Percentiles rank a stretch among this genome's conserved stretches.
phyloP scores from a whole-genome alignment of 1,140 invertebrate genomes.

The Calephelis virginiensis region DNA sequence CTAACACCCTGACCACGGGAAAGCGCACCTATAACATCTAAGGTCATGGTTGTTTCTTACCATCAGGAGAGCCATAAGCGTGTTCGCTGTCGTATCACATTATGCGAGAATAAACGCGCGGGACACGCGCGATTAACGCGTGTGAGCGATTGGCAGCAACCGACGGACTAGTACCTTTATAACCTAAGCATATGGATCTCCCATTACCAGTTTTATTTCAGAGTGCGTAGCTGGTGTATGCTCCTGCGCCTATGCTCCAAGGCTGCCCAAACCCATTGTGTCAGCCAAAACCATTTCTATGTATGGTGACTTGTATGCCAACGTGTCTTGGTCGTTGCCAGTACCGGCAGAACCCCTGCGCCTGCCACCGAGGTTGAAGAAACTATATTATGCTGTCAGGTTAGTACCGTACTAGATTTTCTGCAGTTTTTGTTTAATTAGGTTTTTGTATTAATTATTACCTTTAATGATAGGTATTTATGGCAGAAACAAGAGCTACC shows the following conservation, averaged over 20 bases:
- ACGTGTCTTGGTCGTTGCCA: conserved; percentile 55
- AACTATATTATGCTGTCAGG: conserved; percentile 56
- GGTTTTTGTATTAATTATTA: too few relatives aligned
- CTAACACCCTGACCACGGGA: too few relatives aligned
- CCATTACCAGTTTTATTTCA: conserved; percentile 29
- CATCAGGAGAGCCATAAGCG: too few relatives aligned
- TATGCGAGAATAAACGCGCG: too few relatives aligned
- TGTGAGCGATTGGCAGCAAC: background rate
- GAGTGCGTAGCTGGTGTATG: conserved; percentile 65
- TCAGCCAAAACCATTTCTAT: conserved; percentile 39
- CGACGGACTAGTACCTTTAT: background rate
- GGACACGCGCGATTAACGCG: background rate
- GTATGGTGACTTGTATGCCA: conserved; percentile 47
- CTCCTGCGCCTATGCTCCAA: conserved; percentile 55
- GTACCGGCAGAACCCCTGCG: conserved; percentile 42
- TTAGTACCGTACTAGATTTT: conserved; percentile 28
- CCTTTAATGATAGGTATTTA: too few relatives aligned
- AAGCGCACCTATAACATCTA: too few relatives aligned
- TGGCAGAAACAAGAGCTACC: too few relatives aligned
- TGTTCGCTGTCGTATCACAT: too few relatives aligned
- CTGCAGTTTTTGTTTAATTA: background rate
- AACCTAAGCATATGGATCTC: background rate
- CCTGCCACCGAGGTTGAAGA: conserved; percentile 51
- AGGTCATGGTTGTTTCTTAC: too few relatives aligned
- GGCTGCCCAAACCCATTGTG: conserved; percentile 55